Percentiles rank a stretch among this genome's conserved stretches.
Evolutionary conservation across 2,797 vertebrate genomes (phyloP).

Genomic region (Hyperoplus immaculatus): DNA sequence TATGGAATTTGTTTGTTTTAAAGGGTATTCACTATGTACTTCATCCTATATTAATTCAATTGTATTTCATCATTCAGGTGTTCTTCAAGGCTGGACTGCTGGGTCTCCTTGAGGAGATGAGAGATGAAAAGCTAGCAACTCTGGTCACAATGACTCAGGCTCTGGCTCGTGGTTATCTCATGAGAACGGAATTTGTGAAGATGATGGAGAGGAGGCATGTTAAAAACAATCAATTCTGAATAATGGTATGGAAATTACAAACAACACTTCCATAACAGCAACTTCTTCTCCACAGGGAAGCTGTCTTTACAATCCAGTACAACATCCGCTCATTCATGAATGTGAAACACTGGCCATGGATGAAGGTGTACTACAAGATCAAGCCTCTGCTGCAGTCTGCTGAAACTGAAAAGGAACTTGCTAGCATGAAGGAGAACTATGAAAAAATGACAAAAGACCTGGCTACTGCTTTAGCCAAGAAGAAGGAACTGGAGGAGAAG

Average conservation of each 20-base stretch:
- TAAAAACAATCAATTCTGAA: neutral
- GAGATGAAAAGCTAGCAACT: conserved; percentile 87
- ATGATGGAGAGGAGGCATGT: conserved; percentile 87
- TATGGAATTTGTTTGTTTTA: too few species aligned
- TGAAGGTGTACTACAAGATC: conserved; percentile 96
- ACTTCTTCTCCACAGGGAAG: conserved; percentile 77
- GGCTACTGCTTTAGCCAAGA: conserved; percentile 87
- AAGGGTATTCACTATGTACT: neutral
- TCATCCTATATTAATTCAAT: neutral
- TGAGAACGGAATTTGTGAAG: conserved; percentile 87
- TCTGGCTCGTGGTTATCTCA: conserved; percentile 85
- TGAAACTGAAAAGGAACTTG: conserved; percentile 92
- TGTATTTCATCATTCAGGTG: conserved; percentile 74
- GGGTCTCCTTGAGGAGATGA: conserved; percentile 90
- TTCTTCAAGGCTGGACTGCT: conserved; percentile 92
- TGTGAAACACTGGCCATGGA: conserved; percentile 94
- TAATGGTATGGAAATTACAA: fast-evolving
- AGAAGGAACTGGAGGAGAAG: conserved; percentile 92
- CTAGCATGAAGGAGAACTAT: conserved; percentile 89
- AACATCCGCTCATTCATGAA: conserved; percentile 92
- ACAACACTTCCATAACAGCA: neutral
- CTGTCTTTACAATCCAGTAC: conserved; percentile 90
- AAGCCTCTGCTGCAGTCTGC: conserved; percentile 92
- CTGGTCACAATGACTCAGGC: conserved; percentile 89
- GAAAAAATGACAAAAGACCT: conserved; percentile 83